Evolutionary conservation across 2,113 vertebrate genomes (phyloP).

Genomic region (Amphiprion ocellaris): DNA sequence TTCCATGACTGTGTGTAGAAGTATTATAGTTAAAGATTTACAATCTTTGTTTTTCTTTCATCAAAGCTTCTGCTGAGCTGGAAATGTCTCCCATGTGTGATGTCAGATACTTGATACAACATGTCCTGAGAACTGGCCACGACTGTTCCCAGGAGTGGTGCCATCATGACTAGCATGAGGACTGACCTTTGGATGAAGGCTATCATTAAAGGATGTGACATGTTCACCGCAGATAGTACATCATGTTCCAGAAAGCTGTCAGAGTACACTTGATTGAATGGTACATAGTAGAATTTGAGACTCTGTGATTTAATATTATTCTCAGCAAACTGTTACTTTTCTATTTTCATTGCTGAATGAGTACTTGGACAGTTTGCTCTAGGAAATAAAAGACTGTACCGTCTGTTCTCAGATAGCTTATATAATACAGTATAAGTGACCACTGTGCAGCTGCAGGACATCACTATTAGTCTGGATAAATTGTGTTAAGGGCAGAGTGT

Average conservation of each 20-base stretch:
- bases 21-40: no score
- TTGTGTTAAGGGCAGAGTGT: neutral
- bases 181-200: neutral
- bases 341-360: no score
- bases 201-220: neutral
- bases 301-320: no score
- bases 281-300: no score
- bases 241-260: neutral
- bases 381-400: neutral
- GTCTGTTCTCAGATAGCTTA: neutral
- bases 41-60: no score
- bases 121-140: neutral
- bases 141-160: neutral
- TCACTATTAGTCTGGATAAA: neutral
- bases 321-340: no score
- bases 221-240: neutral
- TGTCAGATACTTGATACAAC: neutral
- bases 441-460: neutral
- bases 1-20: no score
- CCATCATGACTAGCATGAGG: neutral
- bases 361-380: no score
- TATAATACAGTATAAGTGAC: neutral
- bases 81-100: no score
- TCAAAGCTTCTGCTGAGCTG: no score
- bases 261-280: no score